Evolutionary conservation across 1,140 invertebrate species (phyloP), one percentile per base, ranked within the genome.

Genomic region (Drosophila parvula): DNA sequence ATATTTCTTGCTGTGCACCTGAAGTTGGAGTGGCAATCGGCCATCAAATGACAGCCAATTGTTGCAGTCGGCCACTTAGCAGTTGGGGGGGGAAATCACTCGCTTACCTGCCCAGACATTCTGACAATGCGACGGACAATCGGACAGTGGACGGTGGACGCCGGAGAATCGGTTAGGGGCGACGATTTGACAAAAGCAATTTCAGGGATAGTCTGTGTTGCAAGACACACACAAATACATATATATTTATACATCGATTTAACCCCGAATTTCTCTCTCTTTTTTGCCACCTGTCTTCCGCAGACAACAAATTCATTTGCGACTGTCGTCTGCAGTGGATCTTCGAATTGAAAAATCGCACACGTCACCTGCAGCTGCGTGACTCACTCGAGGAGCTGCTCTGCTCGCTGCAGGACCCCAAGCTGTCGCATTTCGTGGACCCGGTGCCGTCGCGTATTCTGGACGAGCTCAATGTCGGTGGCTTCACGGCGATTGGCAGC

Each of bases 281-380:
- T 62, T 48, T 48, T 56, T 60, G 58, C 43, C 65, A 45, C 68
- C 28, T 60, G 22, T 48, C 51, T 43, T 76, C 94, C 93, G 62
- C 94, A 96, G 96, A 95, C 83, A 96, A 96, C 93, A 94, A 94
- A 90, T 95, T 97, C 92, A 93, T 94, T 67, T 97, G 96, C 92
- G 95, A 96, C 93, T 96, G 96, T 90, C 94, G 95, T 68, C 92
- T 96, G 63, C 93, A 94, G 57, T 97, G 96, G 96, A 95, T 96
- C 92, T 95, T 95, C 91, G 93, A 93, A 40, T 91, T 97, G 61
- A 94, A 94, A 70, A 96, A 96, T 90, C 95, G 96, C 68, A 96
- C 96, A 64, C 94, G 94, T 90, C 96, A 95, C 84, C 92, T 93
- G 63, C 94, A 94, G 79, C 94, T 96, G 61, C 94, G 94, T 69